These are phyloP conservation scores for Balaenoptera acutorostrata DNA, from an alignment of 2,113 vertebrate species.

Conservation along the genomic window DNA sequence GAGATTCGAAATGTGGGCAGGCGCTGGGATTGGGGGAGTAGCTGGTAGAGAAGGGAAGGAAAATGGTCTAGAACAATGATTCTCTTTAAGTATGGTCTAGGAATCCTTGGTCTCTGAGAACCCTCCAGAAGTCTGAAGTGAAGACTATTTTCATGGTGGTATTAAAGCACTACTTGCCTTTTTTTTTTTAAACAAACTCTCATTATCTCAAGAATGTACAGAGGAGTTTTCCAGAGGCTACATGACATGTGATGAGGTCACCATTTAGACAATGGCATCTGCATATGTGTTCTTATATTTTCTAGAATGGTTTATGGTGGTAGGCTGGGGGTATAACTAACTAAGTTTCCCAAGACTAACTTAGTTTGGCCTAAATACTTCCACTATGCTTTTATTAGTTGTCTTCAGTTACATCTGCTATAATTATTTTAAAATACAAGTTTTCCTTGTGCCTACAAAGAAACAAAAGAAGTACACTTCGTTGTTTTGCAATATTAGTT, in stretches of 20 bases:
- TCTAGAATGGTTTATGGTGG: neutral
- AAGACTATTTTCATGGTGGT: neutral
- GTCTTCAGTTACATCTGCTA: neutral
- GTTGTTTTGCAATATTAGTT: neutral
- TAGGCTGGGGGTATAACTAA: neutral
- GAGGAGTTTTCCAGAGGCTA: neutral
- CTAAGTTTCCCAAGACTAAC: neutral
- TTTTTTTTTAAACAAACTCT: neutral
- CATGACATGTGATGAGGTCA: neutral
- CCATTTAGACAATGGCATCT: neutral
- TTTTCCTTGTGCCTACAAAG: neutral
- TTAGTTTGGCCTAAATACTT: neutral
- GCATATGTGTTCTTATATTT: neutral
- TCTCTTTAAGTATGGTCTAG: neutral
- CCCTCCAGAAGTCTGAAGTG: neutral
- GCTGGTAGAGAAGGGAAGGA: neutral
- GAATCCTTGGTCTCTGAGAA: neutral
- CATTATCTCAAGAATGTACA: neutral
- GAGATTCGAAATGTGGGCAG: neutral
- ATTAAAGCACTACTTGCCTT: neutral
- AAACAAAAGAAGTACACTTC: neutral
- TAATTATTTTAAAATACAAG: neutral
- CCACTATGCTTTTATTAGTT: neutral
- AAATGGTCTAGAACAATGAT: neutral
- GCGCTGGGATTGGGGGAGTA: rapidly evolving